These are phyloP conservation scores for Caenorhabditis plicata DNA, from an alignment of 2,888 invertebrate genomes.

Conservation along the genomic window DNA sequence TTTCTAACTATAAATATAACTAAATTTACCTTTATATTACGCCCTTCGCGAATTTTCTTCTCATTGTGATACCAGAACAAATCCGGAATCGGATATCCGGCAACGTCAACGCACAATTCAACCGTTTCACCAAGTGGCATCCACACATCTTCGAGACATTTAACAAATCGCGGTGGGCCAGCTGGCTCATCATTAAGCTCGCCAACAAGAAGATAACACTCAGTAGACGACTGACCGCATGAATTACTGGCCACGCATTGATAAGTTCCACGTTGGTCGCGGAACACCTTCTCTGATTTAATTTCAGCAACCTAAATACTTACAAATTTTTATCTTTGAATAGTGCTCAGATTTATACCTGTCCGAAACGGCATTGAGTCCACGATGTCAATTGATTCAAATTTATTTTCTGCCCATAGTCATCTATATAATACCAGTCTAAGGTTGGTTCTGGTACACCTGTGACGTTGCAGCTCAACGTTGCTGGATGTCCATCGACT, in stretches of 20 bases:
- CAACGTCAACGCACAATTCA: slow-evolving; percentile 53
- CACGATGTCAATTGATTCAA: slow-evolving; percentile 38
- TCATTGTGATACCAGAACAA: slow-evolving; percentile 60
- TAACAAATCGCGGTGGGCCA: slow-evolving; percentile 57
- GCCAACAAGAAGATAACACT: slow-evolving; percentile 56
- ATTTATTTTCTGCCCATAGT: slow-evolving; percentile 35
- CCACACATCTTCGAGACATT: slow-evolving; percentile 59
- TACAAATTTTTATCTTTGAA: too few species aligned
- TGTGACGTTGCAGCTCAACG: slow-evolving; percentile 47
- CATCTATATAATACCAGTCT: slow-evolving; percentile 54
- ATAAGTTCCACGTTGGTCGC: slow-evolving; percentile 52
- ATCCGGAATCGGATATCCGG: slow-evolving; percentile 58
- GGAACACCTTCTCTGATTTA: slow-evolving; percentile 43
- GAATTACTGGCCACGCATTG: slow-evolving; percentile 55
- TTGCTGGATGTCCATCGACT: slow-evolving; percentile 48
- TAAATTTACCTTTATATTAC: slow-evolving; percentile 34
- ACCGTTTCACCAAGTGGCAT: slow-evolving; percentile 49
- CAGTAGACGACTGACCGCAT: slow-evolving; percentile 46
- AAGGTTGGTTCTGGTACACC: slow-evolving; percentile 51
- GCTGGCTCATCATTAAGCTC: slow-evolving; percentile 48
- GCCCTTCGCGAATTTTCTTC: slow-evolving; percentile 43
- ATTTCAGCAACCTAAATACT: slow-evolving; percentile 39
- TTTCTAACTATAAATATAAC: neutral
- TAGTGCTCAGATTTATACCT: slow-evolving; percentile 3
- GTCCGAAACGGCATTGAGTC: slow-evolving; percentile 51